phyloP scores from a whole-genome alignment of 2,888 invertebrate genomes.

The Oegoconia quadripuncta region DNA sequence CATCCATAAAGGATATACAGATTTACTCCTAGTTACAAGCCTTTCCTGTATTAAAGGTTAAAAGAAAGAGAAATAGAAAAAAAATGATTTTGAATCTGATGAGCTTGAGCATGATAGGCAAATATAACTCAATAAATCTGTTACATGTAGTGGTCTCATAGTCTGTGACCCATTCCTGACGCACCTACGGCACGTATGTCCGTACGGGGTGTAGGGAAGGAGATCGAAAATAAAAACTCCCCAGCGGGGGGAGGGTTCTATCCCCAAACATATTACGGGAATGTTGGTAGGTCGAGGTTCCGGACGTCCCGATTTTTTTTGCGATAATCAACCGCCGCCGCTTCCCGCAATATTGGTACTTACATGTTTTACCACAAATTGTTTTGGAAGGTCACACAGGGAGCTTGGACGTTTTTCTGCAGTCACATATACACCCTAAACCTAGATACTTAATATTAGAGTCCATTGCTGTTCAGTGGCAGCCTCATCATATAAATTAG shows the following conservation, averaged over 20 bases:
- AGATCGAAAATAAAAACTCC: constrained; percentile 73
- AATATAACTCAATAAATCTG: too few species aligned
- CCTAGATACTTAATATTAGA: too few species aligned
- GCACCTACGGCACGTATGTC: constrained; percentile 63
- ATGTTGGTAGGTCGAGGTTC: constrained; percentile 55
- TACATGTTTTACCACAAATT: constrained; percentile 16
- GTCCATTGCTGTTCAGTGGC: too few species aligned
- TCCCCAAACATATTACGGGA: constrained; percentile 70
- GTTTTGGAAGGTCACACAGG: constrained; percentile 10
- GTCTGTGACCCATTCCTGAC: constrained; percentile 37
- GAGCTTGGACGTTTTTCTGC: too few species aligned
- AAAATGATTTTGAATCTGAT: too few species aligned
- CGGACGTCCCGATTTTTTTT: constrained; percentile 55
- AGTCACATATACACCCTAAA: too few species aligned
- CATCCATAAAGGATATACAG: too few species aligned
- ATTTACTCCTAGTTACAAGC: too few species aligned
- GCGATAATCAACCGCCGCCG: constrained; percentile 47
- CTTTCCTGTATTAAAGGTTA: too few species aligned
- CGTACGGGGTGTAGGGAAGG: constrained; percentile 51
- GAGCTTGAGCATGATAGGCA: too few species aligned
- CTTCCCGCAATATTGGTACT: constrained; percentile 22
- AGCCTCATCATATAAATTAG: too few species aligned
- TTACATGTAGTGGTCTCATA: constrained; percentile 1
- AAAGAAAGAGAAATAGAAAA: too few species aligned
- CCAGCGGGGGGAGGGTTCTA: constrained; percentile 46